A percentile compares a stretch with the other conserved stretches of the same genome.
phyloP scores from a whole-genome alignment of 1,140 invertebrate species.

The Halictus rubicundus region DNA sequence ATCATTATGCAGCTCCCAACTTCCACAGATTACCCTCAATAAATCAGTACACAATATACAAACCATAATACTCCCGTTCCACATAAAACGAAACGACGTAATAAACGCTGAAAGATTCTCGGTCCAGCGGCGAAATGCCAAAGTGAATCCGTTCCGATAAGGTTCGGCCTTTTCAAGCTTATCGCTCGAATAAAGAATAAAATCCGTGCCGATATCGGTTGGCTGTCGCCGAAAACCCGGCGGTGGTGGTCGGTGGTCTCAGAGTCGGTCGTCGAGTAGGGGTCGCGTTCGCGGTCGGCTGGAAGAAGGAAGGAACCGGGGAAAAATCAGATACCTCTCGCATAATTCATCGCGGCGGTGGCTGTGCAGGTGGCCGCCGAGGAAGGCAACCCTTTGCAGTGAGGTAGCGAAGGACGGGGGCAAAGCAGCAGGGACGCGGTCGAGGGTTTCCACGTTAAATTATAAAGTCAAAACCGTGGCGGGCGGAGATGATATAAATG shows the following conservation, averaged over 20 bases:
- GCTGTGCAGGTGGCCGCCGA: slow-evolving; percentile 38
- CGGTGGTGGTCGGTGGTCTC: background rate
- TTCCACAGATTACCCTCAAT: too few species aligned
- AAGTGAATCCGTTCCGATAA: background rate
- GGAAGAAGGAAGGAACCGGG: background rate
- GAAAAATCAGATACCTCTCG: slow-evolving; percentile 70
- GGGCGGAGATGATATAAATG: slow-evolving; percentile 77
- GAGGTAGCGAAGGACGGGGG: slow-evolving; percentile 1
- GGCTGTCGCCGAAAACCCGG: background rate
- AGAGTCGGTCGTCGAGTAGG: background rate
- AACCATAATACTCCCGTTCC: too few species aligned
- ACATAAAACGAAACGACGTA: too few species aligned
- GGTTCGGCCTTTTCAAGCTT: background rate
- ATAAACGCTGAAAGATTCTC: too few species aligned
- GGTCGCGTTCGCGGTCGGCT: background rate
- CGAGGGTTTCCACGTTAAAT: slow-evolving; percentile 73
- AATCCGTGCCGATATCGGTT: background rate
- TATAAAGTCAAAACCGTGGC: slow-evolving; percentile 77
- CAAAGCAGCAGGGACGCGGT: slow-evolving; percentile 39
- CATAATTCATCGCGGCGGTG: slow-evolving; percentile 67
- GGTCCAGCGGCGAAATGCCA: too few species aligned
- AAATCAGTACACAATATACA: too few species aligned
- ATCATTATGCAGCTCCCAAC: too few species aligned
- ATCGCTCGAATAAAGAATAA: background rate
- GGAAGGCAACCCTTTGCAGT: slow-evolving; percentile 67